phyloP scores from a whole-genome alignment of 2,797 vertebrate genomes.

The Chelon auratus region DNA sequence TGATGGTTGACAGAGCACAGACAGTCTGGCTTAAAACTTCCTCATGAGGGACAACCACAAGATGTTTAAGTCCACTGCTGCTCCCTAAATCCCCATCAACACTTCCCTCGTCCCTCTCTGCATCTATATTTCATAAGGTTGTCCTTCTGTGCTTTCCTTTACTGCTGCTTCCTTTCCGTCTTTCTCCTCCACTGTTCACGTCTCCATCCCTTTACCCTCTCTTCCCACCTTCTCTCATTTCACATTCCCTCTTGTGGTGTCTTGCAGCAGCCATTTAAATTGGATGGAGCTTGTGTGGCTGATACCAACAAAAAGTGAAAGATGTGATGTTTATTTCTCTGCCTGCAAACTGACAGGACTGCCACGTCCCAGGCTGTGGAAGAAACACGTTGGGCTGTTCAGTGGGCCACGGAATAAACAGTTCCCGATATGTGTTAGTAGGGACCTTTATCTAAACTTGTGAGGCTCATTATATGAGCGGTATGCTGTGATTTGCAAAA shows the following conservation, averaged over 20 bases:
- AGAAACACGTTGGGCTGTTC: slow-evolving; percentile 23
- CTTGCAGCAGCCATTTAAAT: slow-evolving; percentile 49
- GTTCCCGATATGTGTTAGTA: slow-evolving; percentile 1
- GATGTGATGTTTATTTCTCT: slow-evolving; percentile 40
- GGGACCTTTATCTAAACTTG: slow-evolving; percentile 21
- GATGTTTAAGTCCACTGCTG: slow-evolving; percentile 42
- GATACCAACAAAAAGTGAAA: slow-evolving; percentile 30
- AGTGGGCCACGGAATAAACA: slow-evolving; percentile 22
- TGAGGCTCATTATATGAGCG: slow-evolving; percentile 47
- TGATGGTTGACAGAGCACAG: slow-evolving; percentile 59
- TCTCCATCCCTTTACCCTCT: slow-evolving; percentile 9
- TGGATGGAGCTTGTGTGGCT: slow-evolving; percentile 35
- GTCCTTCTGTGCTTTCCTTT: not conserved
- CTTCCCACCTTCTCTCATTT: slow-evolving; percentile 15
- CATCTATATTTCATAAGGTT: slow-evolving; percentile 25
- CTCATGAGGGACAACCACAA: slow-evolving; percentile 27
- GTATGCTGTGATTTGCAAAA: slow-evolving; percentile 7
- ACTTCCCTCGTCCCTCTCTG: slow-evolving; percentile 13
- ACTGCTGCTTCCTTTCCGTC: slow-evolving; percentile 11
- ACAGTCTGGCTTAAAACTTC: slow-evolving; percentile 38
- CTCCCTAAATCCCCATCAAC: slow-evolving; percentile 34
- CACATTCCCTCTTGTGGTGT: slow-evolving; percentile 17
- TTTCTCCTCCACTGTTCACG: slow-evolving; percentile 10
- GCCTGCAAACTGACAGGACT: slow-evolving; percentile 35
- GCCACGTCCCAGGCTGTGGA: slow-evolving; percentile 28